Percentiles rank a stretch among this genome's conserved stretches.
Evolutionary conservation across 2,888 invertebrate genomes (phyloP).

Genomic region (Campaea margaritaria): DNA sequence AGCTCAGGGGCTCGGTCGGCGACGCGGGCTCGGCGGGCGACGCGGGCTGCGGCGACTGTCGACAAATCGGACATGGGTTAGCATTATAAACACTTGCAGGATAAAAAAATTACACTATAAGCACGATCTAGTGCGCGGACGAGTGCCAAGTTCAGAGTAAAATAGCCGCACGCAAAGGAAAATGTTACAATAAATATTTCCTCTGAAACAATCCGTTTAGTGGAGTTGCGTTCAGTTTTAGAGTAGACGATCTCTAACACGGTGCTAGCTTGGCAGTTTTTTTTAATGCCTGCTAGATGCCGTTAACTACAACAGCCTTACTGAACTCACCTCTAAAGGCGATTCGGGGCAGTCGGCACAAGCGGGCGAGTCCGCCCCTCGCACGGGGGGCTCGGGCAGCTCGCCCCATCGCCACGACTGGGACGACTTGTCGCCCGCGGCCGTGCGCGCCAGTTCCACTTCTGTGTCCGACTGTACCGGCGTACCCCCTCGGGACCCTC

Average conservation of each 20-base stretch:
- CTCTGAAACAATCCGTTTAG: too few relatives aligned
- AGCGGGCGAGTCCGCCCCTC: slow-evolving; percentile 53
- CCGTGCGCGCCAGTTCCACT: slow-evolving; percentile 88
- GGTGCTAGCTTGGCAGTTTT: too few relatives aligned
- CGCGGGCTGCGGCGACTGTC: slow-evolving; percentile 57
- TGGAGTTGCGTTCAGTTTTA: too few relatives aligned
- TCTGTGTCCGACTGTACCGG: slow-evolving; percentile 98
- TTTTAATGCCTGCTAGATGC: too few relatives aligned
- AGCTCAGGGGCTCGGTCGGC: slow-evolving; percentile 75
- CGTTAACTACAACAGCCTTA: too few relatives aligned
- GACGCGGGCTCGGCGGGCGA: slow-evolving; percentile 66
- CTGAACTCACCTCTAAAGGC: slow-evolving; percentile 41
- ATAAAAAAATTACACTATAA: too few relatives aligned
- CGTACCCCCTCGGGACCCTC: slow-evolving; percentile 89
- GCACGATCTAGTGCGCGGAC: background rate
- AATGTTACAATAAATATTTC: too few relatives aligned
- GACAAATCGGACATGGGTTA: slow-evolving; percentile 17
- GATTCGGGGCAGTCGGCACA: slow-evolving; percentile 49
- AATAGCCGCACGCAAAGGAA: too few relatives aligned
- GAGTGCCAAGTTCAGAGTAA: too few relatives aligned
- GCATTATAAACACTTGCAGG: too few relatives aligned
- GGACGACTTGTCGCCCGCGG: slow-evolving; percentile 77
- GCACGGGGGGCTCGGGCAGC: slow-evolving; percentile 86
- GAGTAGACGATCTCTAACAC: too few relatives aligned
- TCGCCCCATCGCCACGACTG: slow-evolving; percentile 97